These are phyloP conservation scores for Ips typographus DNA, from an alignment of 1,140 invertebrate species.

Conservation along the genomic window DNA sequence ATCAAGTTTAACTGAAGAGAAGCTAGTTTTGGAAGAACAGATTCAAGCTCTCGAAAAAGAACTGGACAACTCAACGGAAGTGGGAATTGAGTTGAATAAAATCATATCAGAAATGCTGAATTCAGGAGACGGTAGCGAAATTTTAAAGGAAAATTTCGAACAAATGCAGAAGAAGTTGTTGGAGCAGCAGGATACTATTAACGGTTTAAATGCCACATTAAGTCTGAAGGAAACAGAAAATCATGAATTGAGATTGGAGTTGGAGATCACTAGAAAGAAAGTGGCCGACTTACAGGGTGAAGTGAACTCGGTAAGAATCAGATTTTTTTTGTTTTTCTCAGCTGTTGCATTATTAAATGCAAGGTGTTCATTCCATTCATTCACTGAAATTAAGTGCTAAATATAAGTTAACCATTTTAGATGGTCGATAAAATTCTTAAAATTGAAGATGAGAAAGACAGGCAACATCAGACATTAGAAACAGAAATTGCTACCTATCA, in stretches of 20 bases:
- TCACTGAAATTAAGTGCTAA: no score
- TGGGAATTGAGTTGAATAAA: conserved; percentile 64
- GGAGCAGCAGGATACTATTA: conserved; percentile 60
- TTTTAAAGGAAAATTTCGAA: conserved; percentile 61
- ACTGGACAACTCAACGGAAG: conserved; percentile 64
- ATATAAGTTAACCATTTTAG: neutral
- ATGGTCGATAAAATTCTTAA: conserved; percentile 49
- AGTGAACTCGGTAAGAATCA: conserved; percentile 44
- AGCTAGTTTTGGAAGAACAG: conserved; percentile 57
- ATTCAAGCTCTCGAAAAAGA: conserved; percentile 62
- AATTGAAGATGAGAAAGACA: conserved; percentile 50
- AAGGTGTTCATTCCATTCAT: neutral
- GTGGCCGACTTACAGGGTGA: conserved; percentile 54
- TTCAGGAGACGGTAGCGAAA: conserved; percentile 61
- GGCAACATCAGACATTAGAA: conserved; percentile 48
- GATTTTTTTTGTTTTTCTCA: neutral
- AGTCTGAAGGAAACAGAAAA: conserved; percentile 58
- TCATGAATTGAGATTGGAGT: conserved; percentile 55
- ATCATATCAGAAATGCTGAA: conserved; percentile 66
- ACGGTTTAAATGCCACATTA: conserved; percentile 54
- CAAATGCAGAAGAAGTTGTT: conserved; percentile 63
- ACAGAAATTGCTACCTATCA: conserved; percentile 41
- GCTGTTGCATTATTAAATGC: neutral
- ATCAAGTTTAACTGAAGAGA: conserved; percentile 48
- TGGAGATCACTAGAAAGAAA: conserved; percentile 55